Evolutionary conservation across 2,888 invertebrate genomes (phyloP).

Genomic region (Ophion ventricosus): DNA sequence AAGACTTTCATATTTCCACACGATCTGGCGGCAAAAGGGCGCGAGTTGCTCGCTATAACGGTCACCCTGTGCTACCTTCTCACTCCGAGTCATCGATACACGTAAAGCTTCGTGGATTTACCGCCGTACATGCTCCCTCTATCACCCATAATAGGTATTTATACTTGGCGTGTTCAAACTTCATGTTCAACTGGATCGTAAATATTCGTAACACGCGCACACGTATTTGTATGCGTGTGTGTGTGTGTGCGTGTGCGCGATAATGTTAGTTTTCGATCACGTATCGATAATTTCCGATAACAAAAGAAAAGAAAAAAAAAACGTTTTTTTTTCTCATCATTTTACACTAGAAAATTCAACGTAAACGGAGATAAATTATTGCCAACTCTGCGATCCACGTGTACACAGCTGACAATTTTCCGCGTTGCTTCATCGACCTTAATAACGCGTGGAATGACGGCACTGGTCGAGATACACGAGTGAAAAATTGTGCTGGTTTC

Average conservation of each 20-base stretch:
- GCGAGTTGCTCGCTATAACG: neutral
- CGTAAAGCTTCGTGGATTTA: conserved; percentile 37
- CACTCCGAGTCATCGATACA: neutral
- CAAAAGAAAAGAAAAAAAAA: conserved; percentile 9
- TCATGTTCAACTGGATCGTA: conserved; percentile 44
- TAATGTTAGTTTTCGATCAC: conserved; percentile 26
- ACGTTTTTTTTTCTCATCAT: conserved; percentile 16
- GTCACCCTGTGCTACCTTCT: neutral
- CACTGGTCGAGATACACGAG: conserved; percentile 8
- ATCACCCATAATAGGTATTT: conserved; percentile 56
- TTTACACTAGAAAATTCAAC: conserved; percentile 36
- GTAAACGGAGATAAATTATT: conserved; percentile 44
- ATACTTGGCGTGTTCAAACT: conserved; percentile 48
- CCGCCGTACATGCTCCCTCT: conserved; percentile 16
- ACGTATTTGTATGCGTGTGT: neutral
- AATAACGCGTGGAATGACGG: conserved; percentile 36
- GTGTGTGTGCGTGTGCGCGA: conserved; percentile 3
- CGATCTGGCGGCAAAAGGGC: neutral
- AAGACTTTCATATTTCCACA: conserved; percentile 9
- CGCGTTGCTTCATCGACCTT: conserved; percentile 38
- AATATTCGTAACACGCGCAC: conserved; percentile 48
- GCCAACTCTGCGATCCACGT: conserved; percentile 39
- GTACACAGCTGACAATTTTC: conserved; percentile 56
- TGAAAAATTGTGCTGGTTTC: neutral
- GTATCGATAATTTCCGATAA: conserved; percentile 43